These are phyloP conservation scores for Lerista edwardsae DNA, from an alignment of 2,797 vertebrate genomes.

Conservation along the genomic window DNA sequence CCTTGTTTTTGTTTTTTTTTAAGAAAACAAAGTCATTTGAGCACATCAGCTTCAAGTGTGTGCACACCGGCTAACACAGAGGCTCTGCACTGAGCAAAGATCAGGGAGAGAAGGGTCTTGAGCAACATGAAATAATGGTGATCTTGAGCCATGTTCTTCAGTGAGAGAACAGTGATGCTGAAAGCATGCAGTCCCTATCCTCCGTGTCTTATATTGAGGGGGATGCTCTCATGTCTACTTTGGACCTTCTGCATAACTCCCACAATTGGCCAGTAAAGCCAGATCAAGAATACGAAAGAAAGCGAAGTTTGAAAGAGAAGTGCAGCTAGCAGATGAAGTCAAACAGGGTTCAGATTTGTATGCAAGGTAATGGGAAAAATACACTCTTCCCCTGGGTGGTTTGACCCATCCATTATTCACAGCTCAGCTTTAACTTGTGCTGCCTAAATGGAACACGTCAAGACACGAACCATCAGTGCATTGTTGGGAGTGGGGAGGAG, in stretches of 20 bases:
- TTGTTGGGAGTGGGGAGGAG: background rate
- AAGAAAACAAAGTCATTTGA: too few relatives aligned
- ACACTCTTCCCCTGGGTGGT: background rate
- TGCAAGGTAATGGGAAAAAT: constrained; percentile 18
- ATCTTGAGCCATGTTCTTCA: background rate
- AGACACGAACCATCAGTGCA: background rate
- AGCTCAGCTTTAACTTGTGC: background rate
- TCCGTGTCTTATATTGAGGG: background rate
- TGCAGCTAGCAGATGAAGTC: background rate
- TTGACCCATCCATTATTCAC: constrained; percentile 31
- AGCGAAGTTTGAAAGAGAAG: constrained; percentile 30
- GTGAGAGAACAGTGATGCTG: background rate
- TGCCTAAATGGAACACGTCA: background rate
- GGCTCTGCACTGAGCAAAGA: background rate
- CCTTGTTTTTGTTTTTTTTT: too few relatives aligned
- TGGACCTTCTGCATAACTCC: background rate
- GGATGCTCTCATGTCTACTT: background rate
- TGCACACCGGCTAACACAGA: background rate
- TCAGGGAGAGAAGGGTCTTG: background rate
- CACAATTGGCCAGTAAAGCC: background rate
- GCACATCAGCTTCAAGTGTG: too few relatives aligned
- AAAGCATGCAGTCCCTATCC: too few relatives aligned
- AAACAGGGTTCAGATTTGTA: constrained; percentile 20
- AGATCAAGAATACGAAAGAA: constrained; percentile 14
- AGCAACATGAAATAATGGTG: background rate